Base-by-base conservation (phyloP, 2,797 vertebrate species). In the Clarias platycephalus region DNA sequence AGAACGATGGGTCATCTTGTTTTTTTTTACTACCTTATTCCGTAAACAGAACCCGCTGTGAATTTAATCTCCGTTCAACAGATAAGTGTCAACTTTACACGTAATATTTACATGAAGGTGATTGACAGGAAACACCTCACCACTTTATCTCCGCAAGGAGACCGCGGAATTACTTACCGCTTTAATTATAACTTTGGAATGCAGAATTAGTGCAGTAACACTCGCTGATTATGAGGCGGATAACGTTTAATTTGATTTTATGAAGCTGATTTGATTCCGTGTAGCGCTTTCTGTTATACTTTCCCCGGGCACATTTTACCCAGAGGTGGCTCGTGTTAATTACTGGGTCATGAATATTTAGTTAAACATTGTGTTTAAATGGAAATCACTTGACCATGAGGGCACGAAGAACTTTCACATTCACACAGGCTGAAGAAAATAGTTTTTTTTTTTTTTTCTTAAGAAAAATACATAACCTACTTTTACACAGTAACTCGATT, bases 361-460 rank as follows among this genome's bases (percentile, higher is more conserved):
- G 71, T 84, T 72, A 84, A 88, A 86, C 82, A 78, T 86, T 85
- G 82, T 78, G 84, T 85, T 83, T 88, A 80, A 81, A 84, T 84
- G 84, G 70, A 81, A 87, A 85, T 77, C 0, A 81, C 79, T 80
- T 81, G 70, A 60, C 58, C 77, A 62, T 22, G 26, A 81, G 81
- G 74, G 57, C 58, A n/a, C 12, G 44, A 68, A 34, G 20, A 76
- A n/a, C 63, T 44, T 77, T 58, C 62, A 15, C 64, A 37, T 83
- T 58, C 44, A 76, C 18, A 58, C 8, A 22, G 71, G 71, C 44
- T 53, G n/a, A 74, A 55, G 22, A 53, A 18, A 10, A 16, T 12
- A n/a, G 24, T 31, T 64, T 0, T 28, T 15, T 28, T 64, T 8
- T 66, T 8, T 18, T 18, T 8, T 2, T 18, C 62, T 64, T 28